Conservation (phyloP, 2,888 invertebrate genomes). For the Apamea anceps region DNA sequence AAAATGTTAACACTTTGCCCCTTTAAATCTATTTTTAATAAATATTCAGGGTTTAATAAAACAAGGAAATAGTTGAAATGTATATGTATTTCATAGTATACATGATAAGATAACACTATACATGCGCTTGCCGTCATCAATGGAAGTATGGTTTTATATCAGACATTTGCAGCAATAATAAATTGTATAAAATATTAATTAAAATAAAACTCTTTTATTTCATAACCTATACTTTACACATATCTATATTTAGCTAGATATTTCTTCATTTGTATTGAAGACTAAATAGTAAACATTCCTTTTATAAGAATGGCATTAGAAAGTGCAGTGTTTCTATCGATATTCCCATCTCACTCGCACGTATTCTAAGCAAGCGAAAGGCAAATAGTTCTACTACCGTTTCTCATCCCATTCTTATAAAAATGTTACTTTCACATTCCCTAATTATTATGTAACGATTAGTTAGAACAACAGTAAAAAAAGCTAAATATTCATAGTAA, state of each 20-base stretch:
- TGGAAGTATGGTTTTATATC: slow-evolving; percentile 66
- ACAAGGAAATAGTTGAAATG: slow-evolving; percentile 56
- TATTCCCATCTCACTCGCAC: slow-evolving; percentile 7
- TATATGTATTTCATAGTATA: slow-evolving; percentile 64
- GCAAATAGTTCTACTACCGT: background rate
- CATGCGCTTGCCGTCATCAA: slow-evolving; percentile 60
- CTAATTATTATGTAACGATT: slow-evolving; percentile 45
- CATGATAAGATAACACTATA: slow-evolving; percentile 47
- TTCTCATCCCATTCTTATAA: slow-evolving; percentile 5
- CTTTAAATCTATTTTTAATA: slow-evolving; percentile 47
- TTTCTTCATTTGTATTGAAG: slow-evolving; percentile 23
- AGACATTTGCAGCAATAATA: slow-evolving; percentile 69
- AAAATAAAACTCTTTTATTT: slow-evolving; percentile 72
- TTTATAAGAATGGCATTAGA: background rate
- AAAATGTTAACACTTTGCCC: slow-evolving; percentile 36
- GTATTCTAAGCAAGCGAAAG: background rate
- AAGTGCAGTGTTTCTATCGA: background rate
- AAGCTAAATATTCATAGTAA: slow-evolving; percentile 31
- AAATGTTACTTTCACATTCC: slow-evolving; percentile 18
- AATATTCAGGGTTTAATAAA: slow-evolving; percentile 55
- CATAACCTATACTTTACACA: slow-evolving; percentile 63
- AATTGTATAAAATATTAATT: slow-evolving; percentile 74
- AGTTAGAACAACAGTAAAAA: slow-evolving; percentile 49
- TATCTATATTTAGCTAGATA: slow-evolving; percentile 36
- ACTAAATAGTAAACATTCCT: slow-evolving; percentile 18